These are phyloP conservation scores for Zosterops lateralis DNA, from an alignment of 2,113 vertebrate genomes.

Conservation along the genomic window DNA sequence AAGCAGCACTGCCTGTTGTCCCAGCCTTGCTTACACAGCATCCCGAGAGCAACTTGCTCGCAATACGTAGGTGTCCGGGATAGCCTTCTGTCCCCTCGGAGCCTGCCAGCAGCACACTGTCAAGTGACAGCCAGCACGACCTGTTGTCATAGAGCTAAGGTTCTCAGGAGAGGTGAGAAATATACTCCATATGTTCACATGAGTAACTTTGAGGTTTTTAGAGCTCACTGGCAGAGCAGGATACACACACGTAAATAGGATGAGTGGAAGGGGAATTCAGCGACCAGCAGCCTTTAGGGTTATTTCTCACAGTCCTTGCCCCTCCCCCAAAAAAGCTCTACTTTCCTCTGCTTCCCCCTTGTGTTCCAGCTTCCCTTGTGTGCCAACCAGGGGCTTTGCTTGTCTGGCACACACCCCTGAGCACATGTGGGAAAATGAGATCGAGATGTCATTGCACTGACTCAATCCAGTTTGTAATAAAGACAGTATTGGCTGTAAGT, in stretches of 20 bases:
- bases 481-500: neutral
- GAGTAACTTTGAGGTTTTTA: neutral
- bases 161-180: constrained; percentile 34
- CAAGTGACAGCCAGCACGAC: constrained; percentile 29
- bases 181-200: neutral
- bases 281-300: neutral
- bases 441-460: accelerated
- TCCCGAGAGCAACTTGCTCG: accelerated
- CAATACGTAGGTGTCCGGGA: neutral
- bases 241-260: accelerated
- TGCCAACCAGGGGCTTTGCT: neutral
- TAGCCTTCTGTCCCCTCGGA: neutral
- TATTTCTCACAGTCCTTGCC: neutral
- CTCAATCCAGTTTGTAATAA: neutral
- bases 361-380: neutral
- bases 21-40: neutral
- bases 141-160: neutral
- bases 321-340: neutral
- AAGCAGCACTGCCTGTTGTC: neutral
- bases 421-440: accelerated
- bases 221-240: accelerated
- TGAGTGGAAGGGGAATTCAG: neutral
- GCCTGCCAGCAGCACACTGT: constrained; percentile 14
- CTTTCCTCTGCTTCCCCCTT: neutral
- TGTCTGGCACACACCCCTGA: neutral